These are phyloP conservation scores for Norana najaformis DNA, from an alignment of 2,888 invertebrate genomes.

Conservation along the genomic window DNA sequence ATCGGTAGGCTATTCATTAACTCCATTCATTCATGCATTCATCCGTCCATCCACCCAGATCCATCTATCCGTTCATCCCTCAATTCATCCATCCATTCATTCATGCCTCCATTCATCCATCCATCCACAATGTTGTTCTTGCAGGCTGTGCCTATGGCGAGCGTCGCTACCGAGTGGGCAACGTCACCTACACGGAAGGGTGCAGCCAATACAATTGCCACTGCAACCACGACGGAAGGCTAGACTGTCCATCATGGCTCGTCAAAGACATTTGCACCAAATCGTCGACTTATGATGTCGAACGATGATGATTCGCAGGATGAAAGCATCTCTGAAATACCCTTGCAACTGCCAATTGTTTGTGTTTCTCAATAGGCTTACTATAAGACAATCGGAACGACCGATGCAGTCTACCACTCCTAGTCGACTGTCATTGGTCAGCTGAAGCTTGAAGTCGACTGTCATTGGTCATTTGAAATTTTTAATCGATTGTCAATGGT, in stretches of 20 bases:
- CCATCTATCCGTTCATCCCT: background rate
- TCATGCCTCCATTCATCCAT: background rate
- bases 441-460: background rate
- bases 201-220: conserved; percentile 35
- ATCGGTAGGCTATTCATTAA: too few relatives aligned
- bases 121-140: background rate
- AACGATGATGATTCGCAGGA: too few relatives aligned
- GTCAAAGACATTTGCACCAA: background rate
- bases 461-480: background rate
- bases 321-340: too few relatives aligned
- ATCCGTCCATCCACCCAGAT: too few relatives aligned
- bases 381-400: too few relatives aligned
- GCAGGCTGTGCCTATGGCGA: background rate
- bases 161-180: conserved; percentile 22
- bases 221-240: conserved; percentile 39
- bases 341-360: too few relatives aligned
- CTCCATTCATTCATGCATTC: too few relatives aligned
- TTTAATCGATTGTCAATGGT: too few relatives aligned
- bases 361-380: too few relatives aligned
- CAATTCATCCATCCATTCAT: background rate
- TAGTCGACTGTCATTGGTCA: background rate
- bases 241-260: conserved; percentile 34
- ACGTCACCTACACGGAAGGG: conserved; percentile 20
- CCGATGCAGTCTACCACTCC: too few relatives aligned
- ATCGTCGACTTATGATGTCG: background rate